These are phyloP conservation scores for Cepaea nemoralis DNA, from an alignment of 1,140 invertebrate species.

Conservation along the genomic window DNA sequence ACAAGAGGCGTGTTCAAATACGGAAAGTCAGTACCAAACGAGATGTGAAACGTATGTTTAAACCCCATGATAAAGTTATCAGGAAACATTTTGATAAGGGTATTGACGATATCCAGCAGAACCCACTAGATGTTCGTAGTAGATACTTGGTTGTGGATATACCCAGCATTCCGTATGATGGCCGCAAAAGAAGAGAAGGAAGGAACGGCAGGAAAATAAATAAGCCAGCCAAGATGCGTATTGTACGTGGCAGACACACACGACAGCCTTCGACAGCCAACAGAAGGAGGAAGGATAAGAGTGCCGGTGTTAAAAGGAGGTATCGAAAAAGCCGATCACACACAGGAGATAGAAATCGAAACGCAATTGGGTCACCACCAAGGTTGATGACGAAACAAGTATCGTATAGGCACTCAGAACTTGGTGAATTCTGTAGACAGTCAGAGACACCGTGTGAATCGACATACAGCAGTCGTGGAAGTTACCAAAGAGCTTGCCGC, in stretches of 20 bases:
- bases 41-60: not conserved
- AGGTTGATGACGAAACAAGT: no score
- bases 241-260: not conserved
- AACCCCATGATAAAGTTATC: not conserved
- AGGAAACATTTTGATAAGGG: not conserved
- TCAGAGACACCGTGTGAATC: no score
- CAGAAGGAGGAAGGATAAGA: no score
- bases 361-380: no score
- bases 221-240: not conserved
- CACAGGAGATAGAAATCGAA: not conserved
- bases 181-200: not conserved
- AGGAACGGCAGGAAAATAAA: not conserved
- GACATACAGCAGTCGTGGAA: no score
- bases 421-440: no score
- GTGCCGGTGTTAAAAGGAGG: not conserved
- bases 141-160: constrained; percentile 2
- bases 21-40: not conserved
- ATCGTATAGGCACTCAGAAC: no score
- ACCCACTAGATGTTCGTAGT: not conserved
- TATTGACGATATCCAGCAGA: not conserved
- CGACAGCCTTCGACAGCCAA: not conserved
- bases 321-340: not conserved
- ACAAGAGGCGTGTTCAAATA: no score
- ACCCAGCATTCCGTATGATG: constrained; percentile 11
- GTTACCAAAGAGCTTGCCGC: no score